A percentile compares a stretch with the other conserved stretches of the same genome.
Evolutionary conservation across 1,140 invertebrate genomes (phyloP).

Genomic region (Acyrthosiphon pisum): DNA sequence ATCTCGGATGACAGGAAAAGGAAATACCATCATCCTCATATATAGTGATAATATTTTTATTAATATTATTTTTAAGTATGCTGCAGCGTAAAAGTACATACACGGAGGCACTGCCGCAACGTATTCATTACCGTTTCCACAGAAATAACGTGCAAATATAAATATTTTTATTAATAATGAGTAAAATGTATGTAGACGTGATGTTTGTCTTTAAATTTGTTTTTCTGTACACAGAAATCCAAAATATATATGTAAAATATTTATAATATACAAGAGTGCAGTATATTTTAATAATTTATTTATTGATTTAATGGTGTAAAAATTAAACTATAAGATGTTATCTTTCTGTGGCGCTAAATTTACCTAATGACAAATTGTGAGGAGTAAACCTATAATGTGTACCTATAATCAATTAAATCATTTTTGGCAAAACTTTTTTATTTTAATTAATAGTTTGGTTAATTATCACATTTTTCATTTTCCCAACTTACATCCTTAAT

Average conservation of each 20-base stretch:
- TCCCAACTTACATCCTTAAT: background rate
- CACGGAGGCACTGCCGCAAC: background rate
- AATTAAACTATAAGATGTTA: background rate
- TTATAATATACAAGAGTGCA: too few species aligned
- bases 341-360: background rate
- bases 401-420: background rate
- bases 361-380: background rate
- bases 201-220: background rate
- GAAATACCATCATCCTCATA: background rate
- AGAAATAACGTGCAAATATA: background rate
- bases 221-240: background rate
- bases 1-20: background rate
- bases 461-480: slow-evolving; percentile 25
- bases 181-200: background rate
- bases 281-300: background rate
- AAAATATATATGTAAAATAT: background rate
- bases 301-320: background rate
- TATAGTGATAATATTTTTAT: slow-evolving; percentile 25
- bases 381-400: background rate
- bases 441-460: slow-evolving; percentile 6
- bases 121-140: background rate
- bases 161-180: background rate
- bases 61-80: slow-evolving; percentile 2
- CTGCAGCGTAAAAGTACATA: background rate
- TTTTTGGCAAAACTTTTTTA: background rate